A percentile compares a stretch with the other conserved stretches of the same genome.
Conservation (phyloP, 2,888 invertebrate species). For the Altica lythri region DNA sequence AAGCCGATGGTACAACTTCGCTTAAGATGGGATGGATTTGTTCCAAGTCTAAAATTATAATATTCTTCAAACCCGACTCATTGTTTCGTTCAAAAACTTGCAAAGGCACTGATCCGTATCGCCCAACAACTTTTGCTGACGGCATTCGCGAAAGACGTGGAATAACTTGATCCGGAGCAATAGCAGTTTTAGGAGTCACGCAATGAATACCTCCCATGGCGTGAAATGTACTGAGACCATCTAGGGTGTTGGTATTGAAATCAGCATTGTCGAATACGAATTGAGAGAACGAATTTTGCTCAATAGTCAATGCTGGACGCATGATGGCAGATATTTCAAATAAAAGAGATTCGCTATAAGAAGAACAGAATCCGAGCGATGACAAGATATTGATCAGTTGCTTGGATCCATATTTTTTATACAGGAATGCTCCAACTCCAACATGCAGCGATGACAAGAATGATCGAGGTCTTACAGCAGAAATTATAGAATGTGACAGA, state of each 20-base stretch:
- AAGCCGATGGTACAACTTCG: too few species aligned
- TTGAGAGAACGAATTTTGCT: slow-evolving; percentile 1
- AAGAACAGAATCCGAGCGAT: slow-evolving; percentile 36
- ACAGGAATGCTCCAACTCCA: slow-evolving; percentile 29
- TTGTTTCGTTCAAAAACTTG: too few species aligned
- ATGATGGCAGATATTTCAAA: slow-evolving; percentile 38
- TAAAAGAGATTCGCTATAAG: slow-evolving; percentile 36
- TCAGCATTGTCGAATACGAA: slow-evolving; percentile 6
- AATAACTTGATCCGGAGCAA: too few species aligned
- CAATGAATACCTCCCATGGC: slow-evolving; percentile 12
- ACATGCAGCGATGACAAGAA: slow-evolving; percentile 33
- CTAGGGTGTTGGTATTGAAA: slow-evolving; percentile 9
- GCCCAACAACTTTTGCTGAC: too few species aligned
- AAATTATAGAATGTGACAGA: slow-evolving; percentile 31
- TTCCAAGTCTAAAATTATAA: too few species aligned
- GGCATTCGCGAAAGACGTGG: too few species aligned
- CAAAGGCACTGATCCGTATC: too few species aligned
- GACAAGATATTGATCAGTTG: slow-evolving; percentile 32
- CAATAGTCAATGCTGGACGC: not conserved
- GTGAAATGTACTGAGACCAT: slow-evolving; percentile 9
- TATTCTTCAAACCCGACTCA: too few species aligned
- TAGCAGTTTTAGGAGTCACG: too few species aligned
- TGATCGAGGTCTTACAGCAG: slow-evolving; percentile 25
- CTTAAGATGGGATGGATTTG: too few species aligned
- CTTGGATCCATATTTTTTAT: slow-evolving; percentile 36